Evolutionary conservation across 2,888 invertebrate genomes (phyloP).

Genomic region (Cerceris rybyensis): DNA sequence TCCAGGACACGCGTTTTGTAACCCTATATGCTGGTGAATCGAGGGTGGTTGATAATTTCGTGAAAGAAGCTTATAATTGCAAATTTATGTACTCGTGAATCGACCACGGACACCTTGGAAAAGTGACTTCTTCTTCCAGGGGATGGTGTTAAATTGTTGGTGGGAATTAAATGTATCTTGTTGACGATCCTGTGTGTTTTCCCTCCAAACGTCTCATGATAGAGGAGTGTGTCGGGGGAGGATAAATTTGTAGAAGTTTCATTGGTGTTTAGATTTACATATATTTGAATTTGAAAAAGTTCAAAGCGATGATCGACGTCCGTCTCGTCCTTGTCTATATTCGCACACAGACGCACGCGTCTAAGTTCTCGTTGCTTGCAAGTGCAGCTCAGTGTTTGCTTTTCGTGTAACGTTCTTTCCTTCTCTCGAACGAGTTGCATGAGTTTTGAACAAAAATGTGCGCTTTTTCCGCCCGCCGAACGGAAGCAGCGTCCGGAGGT

Average conservation of each 20-base stretch:
- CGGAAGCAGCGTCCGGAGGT: slow-evolving; percentile 6
- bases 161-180: neutral
- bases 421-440: slow-evolving; percentile 21
- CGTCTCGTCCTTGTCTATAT: slow-evolving; percentile 25
- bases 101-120: too few relatives aligned
- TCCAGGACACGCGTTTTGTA: too few relatives aligned
- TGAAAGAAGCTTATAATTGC: too few relatives aligned
- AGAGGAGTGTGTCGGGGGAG: too few relatives aligned
- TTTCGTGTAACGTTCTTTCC: slow-evolving; percentile 31
- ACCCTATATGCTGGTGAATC: too few relatives aligned
- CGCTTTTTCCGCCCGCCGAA: slow-evolving; percentile 11
- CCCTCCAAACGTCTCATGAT: too few relatives aligned
- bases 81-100: too few relatives aligned
- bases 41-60: neutral
- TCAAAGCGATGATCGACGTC: slow-evolving; percentile 28
- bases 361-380: slow-evolving; percentile 7
- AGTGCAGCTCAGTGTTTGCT: slow-evolving; percentile 38
- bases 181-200: neutral
- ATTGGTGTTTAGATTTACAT: too few relatives aligned
- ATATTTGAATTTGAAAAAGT: neutral
- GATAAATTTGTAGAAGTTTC: too few relatives aligned
- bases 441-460: neutral
- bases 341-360: neutral
- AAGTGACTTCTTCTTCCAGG: too few relatives aligned
- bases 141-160: too few relatives aligned